Percentiles rank a stretch among this genome's conserved stretches.
Evolutionary conservation across 2,888 invertebrate genomes (phyloP).

Genomic region (Meiosimyza decipiens): DNA sequence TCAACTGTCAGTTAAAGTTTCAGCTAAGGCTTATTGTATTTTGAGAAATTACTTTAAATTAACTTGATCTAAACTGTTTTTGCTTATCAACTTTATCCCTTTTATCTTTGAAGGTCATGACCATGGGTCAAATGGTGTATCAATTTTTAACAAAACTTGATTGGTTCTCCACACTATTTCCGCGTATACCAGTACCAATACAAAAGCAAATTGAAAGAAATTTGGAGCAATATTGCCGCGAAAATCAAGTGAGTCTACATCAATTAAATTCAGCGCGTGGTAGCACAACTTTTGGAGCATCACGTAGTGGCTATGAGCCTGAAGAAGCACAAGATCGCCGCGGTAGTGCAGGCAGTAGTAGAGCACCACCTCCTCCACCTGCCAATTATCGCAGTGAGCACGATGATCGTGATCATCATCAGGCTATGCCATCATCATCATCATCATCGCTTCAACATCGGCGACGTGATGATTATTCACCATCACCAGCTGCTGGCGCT

Average conservation of each 20-base stretch:
- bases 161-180: slow-evolving; percentile 99
- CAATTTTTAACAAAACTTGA: slow-evolving; percentile 96
- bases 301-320: slow-evolving; percentile 17
- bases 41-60: too few relatives aligned
- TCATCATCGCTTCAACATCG: slow-evolving; percentile 38
- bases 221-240: slow-evolving; percentile 73
- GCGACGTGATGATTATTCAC: slow-evolving; percentile 52
- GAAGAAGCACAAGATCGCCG: slow-evolving; percentile 51
- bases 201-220: slow-evolving; percentile 90
- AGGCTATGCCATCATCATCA: slow-evolving; percentile 22
- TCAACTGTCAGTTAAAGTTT: too few relatives aligned
- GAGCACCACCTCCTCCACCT: slow-evolving; percentile 32
- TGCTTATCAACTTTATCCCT: not conserved
- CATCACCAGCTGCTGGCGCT: slow-evolving; percentile 48
- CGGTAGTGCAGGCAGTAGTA: slow-evolving; percentile 51
- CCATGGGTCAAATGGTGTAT: slow-evolving; percentile 90
- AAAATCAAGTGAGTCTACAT: slow-evolving; percentile 62
- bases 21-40: too few relatives aligned
- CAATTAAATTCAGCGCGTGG: slow-evolving; percentile 57
- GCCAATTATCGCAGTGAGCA: slow-evolving; percentile 59
- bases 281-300: slow-evolving; percentile 36
- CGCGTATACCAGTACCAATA: slow-evolving; percentile 98
- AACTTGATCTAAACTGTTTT: not conserved
- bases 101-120: slow-evolving; percentile 70
- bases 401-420: slow-evolving; percentile 58